Base-by-base conservation (phyloP, 2,113 vertebrate species). In the Pungitius pungitius region DNA sequence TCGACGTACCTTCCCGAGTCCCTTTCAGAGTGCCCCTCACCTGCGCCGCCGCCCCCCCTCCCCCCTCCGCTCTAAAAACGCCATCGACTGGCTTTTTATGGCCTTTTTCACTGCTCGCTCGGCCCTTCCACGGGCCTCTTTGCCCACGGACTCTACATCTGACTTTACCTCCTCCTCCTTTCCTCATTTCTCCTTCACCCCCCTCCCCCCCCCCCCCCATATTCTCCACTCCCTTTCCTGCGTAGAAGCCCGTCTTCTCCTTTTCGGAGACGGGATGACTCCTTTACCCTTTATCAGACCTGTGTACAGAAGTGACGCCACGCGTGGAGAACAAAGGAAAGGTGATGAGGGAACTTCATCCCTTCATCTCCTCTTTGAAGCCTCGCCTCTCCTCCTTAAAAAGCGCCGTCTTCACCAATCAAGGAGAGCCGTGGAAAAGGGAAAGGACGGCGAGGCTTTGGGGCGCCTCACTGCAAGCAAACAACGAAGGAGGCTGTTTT, bases 301-400 rank as follows among this genome's bases (percentile, higher is more conserved):
- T 81, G 52, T 69, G 85, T 73, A 79, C 60, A 24, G 63, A 73
- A 59, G 79, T 77, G 75, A 61, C 81, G 67, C 73, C 6, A 55
- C 20, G 8, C 37, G 66, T 63, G 24, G 65, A 75, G 65, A 85
- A 71, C 60, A 87, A 78, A 79, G 74, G 27, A 20, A 63, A 79
- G 72, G 77, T 73, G 62, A 70, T 60, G 67, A 75, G 72, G 76
- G 15, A 86, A 78, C 66, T 75, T 83, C n/a, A n/a, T n/a, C 56
- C 70, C 65, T 83, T 85, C 69, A 89, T 75, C 71, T 73, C 66
- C 66, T 43, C 82, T 91, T 81, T 90, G 90, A 91, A 85, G 85
- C 56, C 73, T 54, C 39, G 26, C 70, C 60, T 74, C 75, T 69
- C 76, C 33, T 8, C 7, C 33, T 35, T 35, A 7, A 6, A 22